A percentile compares a stretch with the other conserved stretches of the same genome.
These are phyloP conservation scores for Meloe dianella DNA, from an alignment of 2,888 invertebrate genomes.

Conservation along the genomic window DNA sequence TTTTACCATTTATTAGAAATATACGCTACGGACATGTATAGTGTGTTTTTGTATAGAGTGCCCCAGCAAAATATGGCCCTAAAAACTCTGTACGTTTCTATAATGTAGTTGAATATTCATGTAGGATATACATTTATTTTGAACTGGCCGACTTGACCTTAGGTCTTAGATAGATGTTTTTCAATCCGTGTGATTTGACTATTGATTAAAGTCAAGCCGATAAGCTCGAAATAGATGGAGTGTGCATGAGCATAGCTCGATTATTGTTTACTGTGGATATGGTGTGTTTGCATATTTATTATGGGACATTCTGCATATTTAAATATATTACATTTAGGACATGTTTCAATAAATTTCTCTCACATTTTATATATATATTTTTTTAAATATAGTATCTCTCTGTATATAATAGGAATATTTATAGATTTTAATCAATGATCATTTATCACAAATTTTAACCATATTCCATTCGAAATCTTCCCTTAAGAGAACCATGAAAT, in stretches of 20 bases:
- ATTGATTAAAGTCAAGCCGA: not conserved
- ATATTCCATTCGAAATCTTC: slow-evolving; percentile 13
- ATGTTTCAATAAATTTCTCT: slow-evolving; percentile 25
- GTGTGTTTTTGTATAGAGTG: slow-evolving; percentile 22
- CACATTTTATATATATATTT: slow-evolving; percentile 7
- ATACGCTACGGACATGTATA: slow-evolving; percentile 50
- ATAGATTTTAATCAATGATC: not conserved
- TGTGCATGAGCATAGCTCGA: not conserved
- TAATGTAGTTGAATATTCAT: too few relatives aligned
- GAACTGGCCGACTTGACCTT: too few relatives aligned
- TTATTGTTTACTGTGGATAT: too few relatives aligned
- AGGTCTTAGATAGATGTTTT: too few relatives aligned
- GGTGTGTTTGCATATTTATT: too few relatives aligned
- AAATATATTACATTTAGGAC: slow-evolving; percentile 33
- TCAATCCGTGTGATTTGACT: too few relatives aligned
- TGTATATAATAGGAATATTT: not conserved
- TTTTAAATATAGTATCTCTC: slow-evolving; percentile 15
- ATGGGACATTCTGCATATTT: slow-evolving; percentile 11
- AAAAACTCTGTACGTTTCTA: too few relatives aligned
- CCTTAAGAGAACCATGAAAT: slow-evolving; percentile 19
- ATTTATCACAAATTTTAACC: slow-evolving; percentile 31
- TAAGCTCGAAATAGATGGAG: not conserved
- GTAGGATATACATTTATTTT: too few relatives aligned
- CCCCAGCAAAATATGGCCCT: not conserved
- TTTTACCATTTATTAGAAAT: slow-evolving; percentile 49